Evolutionary conservation across 1,140 invertebrate genomes (phyloP).

Genomic region (Cydia strobilella): DNA sequence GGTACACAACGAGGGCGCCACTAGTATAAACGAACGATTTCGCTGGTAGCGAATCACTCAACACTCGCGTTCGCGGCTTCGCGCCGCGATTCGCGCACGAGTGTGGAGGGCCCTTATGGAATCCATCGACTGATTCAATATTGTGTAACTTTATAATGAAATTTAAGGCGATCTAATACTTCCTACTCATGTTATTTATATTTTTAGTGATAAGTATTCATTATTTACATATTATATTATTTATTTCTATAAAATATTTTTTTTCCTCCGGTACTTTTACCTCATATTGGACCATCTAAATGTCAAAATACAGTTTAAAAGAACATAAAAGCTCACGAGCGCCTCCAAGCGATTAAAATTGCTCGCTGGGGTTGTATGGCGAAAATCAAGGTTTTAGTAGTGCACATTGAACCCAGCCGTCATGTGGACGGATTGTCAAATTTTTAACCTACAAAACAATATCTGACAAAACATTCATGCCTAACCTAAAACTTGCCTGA

Average conservation of each 20-base stretch:
- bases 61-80: no score
- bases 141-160: background rate
- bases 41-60: no score
- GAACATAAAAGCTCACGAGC: background rate
- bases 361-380: background rate
- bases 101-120: no score
- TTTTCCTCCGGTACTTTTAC: no score
- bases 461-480: background rate
- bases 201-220: no score
- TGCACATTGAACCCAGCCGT: background rate
- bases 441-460: conserved; percentile 1
- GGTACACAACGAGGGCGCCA: no score
- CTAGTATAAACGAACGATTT: no score
- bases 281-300: no score
- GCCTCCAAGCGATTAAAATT: background rate
- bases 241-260: no score
- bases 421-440: conserved; percentile 3
- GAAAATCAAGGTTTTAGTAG: background rate
- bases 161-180: background rate
- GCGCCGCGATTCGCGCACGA: no score
- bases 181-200: background rate
- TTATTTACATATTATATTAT: no score
- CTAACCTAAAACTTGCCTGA: background rate
- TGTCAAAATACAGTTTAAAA: background rate
- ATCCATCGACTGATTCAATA: background rate